phyloP scores from a whole-genome alignment of 2,113 vertebrate genomes.

The Crotalus helleri region DNA sequence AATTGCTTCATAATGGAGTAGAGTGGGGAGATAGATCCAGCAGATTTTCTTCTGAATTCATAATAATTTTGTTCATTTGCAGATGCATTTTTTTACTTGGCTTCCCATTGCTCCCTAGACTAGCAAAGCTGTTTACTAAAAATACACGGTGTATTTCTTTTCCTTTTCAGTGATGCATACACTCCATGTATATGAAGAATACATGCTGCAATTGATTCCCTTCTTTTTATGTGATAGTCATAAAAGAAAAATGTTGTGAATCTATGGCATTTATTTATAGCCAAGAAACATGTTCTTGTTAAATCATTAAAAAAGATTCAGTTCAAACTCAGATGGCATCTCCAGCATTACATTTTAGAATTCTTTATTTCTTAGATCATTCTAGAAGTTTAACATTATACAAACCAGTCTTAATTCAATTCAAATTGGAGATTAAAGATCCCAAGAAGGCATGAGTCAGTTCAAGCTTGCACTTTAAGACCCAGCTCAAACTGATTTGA shows the following conservation, averaged over 20 bases:
- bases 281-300: neutral
- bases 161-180: neutral
- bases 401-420: neutral
- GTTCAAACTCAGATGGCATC: neutral
- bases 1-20: constrained; percentile 17
- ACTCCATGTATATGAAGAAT: neutral
- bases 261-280: neutral
- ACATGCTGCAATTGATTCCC: neutral
- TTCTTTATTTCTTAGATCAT: neutral
- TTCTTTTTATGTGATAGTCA: neutral
- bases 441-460: neutral
- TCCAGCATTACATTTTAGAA: neutral
- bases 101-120: neutral
- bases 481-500: neutral
- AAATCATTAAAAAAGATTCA: neutral
- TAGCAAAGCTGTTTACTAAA: neutral
- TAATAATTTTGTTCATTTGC: constrained; percentile 29
- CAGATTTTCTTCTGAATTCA: constrained; percentile 15
- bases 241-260: neutral
- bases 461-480: neutral
- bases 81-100: neutral
- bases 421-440: neutral
- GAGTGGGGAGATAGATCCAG: neutral
- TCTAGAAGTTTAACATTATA: neutral
- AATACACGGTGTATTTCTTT: neutral